These are phyloP conservation scores for Volucella inanis DNA, from an alignment of 2,888 invertebrate species.

Conservation along the genomic window DNA sequence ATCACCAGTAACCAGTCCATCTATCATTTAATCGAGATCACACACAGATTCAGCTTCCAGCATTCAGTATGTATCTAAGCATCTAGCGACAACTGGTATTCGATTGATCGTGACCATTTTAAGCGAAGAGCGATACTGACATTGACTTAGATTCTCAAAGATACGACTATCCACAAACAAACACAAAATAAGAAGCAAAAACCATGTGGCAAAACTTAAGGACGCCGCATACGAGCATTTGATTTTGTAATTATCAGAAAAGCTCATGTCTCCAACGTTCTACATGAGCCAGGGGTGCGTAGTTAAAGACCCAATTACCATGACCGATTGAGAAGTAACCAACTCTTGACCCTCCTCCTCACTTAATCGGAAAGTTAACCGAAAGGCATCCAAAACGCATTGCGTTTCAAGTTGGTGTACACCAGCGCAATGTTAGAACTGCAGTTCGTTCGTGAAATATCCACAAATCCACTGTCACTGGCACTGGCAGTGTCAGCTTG, in stretches of 20 bases:
- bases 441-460: conserved; percentile 15
- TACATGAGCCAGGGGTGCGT: conserved; percentile 8
- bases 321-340: conserved; percentile 68
- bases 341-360: conserved; percentile 11
- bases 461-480: conserved; percentile 45
- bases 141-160: conserved; percentile 74
- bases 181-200: neutral
- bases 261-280: neutral
- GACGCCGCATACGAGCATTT: conserved; percentile 48
- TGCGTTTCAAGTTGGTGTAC: conserved; percentile 66
- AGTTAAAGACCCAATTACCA: conserved; percentile 72
- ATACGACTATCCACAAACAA: conserved; percentile 53
- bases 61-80: conserved; percentile 1
- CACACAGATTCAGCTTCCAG: conserved; percentile 24
- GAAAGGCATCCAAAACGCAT: conserved; percentile 38
- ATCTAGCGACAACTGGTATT: conserved; percentile 58
- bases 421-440: conserved; percentile 14
- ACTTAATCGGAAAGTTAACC: neutral
- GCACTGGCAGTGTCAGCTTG: conserved; percentile 20
- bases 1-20: conserved; percentile 45
- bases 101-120: conserved; percentile 73
- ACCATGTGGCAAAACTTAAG: conserved; percentile 32
- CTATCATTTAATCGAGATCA: conserved; percentile 63
- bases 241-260: conserved; percentile 3
- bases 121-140: conserved; percentile 67